These are phyloP conservation scores for Leptogaster cylindrica DNA, from an alignment of 2,888 invertebrate species.

Conservation along the genomic window DNA sequence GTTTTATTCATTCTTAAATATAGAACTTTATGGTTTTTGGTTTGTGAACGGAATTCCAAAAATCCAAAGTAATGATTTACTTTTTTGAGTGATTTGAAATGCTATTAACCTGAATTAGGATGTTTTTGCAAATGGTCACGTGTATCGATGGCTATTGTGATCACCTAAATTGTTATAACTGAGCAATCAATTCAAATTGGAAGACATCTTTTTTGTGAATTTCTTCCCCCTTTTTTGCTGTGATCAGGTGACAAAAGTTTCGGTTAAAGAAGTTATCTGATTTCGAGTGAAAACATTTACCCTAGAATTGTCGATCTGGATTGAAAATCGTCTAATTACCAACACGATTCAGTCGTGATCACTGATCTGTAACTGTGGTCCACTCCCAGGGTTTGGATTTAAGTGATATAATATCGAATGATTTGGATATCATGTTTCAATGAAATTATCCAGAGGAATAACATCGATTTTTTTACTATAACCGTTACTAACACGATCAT, in stretches of 20 bases:
- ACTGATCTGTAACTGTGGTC: neutral
- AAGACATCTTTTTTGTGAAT: neutral
- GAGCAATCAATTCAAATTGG: neutral
- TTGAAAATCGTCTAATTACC: neutral
- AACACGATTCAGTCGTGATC: neutral
- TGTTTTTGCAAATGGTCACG: neutral
- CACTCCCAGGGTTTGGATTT: too few species aligned
- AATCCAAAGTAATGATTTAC: too few species aligned
- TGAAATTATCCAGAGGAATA: too few species aligned
- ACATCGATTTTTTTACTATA: too few species aligned
- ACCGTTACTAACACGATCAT: too few species aligned
- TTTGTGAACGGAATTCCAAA: too few species aligned
- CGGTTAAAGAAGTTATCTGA: neutral
- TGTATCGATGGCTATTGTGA: neutral
- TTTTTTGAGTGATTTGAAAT: too few species aligned
- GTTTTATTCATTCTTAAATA: neutral
- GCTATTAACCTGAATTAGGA: neutral
- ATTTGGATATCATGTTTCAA: too few species aligned
- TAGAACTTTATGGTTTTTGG: too few species aligned
- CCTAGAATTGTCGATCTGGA: neutral
- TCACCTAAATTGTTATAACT: neutral
- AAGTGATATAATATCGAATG: too few species aligned
- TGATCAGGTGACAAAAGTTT: neutral
- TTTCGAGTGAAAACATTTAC: neutral
- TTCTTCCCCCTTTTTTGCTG: neutral